Percentiles rank a stretch among this genome's conserved stretches.
Conservation (phyloP, 2,113 vertebrate species). For the Ageneiosus marmoratus region DNA sequence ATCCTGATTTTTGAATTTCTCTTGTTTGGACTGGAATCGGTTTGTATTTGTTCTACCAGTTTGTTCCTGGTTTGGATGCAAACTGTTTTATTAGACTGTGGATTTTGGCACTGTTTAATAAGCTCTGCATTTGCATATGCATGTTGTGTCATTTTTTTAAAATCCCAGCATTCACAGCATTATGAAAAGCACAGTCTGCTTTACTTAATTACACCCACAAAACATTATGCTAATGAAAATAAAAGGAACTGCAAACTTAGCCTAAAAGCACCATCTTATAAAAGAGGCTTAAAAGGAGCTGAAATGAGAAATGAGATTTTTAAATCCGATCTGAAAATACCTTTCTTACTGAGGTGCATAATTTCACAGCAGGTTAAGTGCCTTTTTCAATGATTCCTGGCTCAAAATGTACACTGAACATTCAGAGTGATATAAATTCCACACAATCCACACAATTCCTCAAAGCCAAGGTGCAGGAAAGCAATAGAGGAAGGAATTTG, state of each 20-base stretch:
- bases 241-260: neutral
- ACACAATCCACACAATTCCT: constrained; percentile 6
- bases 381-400: constrained; percentile 18
- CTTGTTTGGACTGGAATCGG: neutral
- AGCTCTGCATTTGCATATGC: neutral
- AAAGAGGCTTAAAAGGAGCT: constrained; percentile 14
- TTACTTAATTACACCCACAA: constrained; percentile 12
- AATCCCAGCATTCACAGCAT: neutral
- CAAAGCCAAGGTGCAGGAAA: neutral
- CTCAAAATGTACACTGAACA: neutral
- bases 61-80: neutral
- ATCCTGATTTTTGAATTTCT: neutral
- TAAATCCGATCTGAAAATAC: constrained; percentile 16
- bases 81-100: neutral
- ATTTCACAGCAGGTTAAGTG: constrained; percentile 21
- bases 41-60: neutral
- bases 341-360: constrained; percentile 16
- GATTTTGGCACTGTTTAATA: neutral
- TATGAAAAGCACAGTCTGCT: constrained; percentile 10
- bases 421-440: neutral
- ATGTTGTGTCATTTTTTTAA: neutral
- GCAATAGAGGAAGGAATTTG: neutral
- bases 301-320: constrained; percentile 18
- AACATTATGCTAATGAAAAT: constrained; percentile 13
- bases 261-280: constrained; percentile 29